Evolutionary conservation across 1,140 invertebrate genomes (phyloP).

Genomic region (Ganaspis sp.): DNA sequence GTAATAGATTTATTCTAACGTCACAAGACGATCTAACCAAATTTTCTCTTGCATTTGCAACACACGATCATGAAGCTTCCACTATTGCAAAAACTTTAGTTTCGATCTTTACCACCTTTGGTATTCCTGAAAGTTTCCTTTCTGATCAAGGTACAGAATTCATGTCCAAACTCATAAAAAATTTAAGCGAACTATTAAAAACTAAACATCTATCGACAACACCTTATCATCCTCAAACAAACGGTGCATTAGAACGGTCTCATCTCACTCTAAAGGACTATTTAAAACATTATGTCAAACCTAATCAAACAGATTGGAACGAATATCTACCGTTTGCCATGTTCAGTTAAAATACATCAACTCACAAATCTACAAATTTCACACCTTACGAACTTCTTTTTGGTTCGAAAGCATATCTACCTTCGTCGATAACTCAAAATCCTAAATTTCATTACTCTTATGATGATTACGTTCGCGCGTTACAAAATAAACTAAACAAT

Average conservation of each 20-base stretch:
- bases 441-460: slow-evolving; percentile 51
- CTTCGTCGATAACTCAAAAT: slow-evolving; percentile 23
- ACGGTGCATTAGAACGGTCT: not conserved
- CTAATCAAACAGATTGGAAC: slow-evolving; percentile 66
- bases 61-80: slow-evolving; percentile 51
- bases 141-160: too few species aligned
- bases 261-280: slow-evolving; percentile 66
- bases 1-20: slow-evolving; percentile 33
- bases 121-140: too few species aligned
- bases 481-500: slow-evolving; percentile 61
- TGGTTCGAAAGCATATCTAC: slow-evolving; percentile 53
- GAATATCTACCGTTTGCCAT: slow-evolving; percentile 63
- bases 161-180: too few species aligned
- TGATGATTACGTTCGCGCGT: slow-evolving; percentile 57
- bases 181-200: too few species aligned
- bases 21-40: slow-evolving; percentile 41
- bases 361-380: slow-evolving; percentile 55
- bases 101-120: too few species aligned
- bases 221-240: too few species aligned
- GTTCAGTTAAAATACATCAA: slow-evolving; percentile 66
- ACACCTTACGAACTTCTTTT: slow-evolving; percentile 63
- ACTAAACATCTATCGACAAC: too few species aligned
- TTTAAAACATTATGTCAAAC: slow-evolving; percentile 66
- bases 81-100: slow-evolving; percentile 45
- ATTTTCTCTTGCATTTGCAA: slow-evolving; percentile 39